These are phyloP conservation scores for Sylvilagus bachmani DNA, from an alignment of 2,113 vertebrate genomes.

Conservation along the genomic window DNA sequence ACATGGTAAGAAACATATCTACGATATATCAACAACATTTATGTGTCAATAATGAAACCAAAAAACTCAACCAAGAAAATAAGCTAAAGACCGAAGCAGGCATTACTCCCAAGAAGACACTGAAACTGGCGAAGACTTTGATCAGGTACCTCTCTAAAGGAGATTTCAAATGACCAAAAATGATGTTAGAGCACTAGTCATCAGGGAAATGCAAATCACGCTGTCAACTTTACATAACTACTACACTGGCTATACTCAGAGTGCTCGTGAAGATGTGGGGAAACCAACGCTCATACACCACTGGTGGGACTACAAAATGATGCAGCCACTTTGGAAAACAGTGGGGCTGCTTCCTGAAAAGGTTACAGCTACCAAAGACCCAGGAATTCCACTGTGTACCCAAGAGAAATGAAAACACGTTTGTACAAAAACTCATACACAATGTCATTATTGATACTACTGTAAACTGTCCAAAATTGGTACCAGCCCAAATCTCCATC, in stretches of 20 bases:
- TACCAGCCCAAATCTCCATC: not conserved
- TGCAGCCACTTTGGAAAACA: not conserved
- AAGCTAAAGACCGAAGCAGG: not conserved
- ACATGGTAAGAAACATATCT: not conserved
- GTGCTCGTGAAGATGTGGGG: not conserved
- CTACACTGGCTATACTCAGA: not conserved
- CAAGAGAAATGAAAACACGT: not conserved
- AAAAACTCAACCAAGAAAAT: not conserved
- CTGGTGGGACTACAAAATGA: not conserved
- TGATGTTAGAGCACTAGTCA: not conserved
- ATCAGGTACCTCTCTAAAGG: slow-evolving; percentile 9
- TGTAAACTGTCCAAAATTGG: not conserved
- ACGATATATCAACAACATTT: not conserved
- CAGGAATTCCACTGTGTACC: not conserved
- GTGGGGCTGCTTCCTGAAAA: not conserved
- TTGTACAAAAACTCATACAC: not conserved
- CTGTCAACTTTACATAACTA: not conserved
- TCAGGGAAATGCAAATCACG: slow-evolving; percentile 38
- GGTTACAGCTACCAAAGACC: not conserved
- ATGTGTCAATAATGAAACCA: not conserved
- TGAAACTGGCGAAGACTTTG: not conserved
- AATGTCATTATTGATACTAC: not conserved
- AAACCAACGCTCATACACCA: not conserved
- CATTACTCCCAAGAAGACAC: slow-evolving; percentile 4
- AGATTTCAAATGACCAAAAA: not conserved